Evolutionary conservation across 2,113 vertebrate species (phyloP).

Genomic region (Alaudala cheleensis): DNA sequence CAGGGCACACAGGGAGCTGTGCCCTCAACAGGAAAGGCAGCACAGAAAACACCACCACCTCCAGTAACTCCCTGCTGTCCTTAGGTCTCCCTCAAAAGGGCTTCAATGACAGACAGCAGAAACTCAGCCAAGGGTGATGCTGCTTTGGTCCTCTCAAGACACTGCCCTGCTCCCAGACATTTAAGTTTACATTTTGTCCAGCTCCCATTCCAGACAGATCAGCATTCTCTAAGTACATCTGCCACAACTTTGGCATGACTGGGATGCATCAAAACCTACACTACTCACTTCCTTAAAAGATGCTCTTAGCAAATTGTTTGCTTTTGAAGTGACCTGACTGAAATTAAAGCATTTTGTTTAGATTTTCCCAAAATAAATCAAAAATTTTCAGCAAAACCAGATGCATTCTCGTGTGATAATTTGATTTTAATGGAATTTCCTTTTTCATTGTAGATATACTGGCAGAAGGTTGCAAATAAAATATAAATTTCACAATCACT

Average conservation of each 20-base stretch:
- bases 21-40: background rate
- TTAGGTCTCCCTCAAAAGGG: background rate
- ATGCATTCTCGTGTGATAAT: background rate
- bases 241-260: background rate
- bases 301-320: background rate
- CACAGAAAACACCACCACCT: background rate
- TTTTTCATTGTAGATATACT: background rate
- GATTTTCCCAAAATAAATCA: background rate
- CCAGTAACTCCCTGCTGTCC: background rate
- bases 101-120: background rate
- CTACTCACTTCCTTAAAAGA: background rate
- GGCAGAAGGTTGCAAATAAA: background rate
- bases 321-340: background rate
- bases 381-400: constrained; percentile 3
- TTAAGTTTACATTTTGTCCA: background rate
- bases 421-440: background rate
- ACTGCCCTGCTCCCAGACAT: background rate
- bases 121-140: background rate
- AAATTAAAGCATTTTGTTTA: background rate
- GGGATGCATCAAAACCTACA: background rate
- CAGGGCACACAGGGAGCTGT: background rate
- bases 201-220: background rate
- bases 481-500: background rate
- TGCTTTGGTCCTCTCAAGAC: background rate
- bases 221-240: background rate